These are phyloP conservation scores for Baronia brevicornis DNA, from an alignment of 2,888 invertebrate species.

Conservation along the genomic window DNA sequence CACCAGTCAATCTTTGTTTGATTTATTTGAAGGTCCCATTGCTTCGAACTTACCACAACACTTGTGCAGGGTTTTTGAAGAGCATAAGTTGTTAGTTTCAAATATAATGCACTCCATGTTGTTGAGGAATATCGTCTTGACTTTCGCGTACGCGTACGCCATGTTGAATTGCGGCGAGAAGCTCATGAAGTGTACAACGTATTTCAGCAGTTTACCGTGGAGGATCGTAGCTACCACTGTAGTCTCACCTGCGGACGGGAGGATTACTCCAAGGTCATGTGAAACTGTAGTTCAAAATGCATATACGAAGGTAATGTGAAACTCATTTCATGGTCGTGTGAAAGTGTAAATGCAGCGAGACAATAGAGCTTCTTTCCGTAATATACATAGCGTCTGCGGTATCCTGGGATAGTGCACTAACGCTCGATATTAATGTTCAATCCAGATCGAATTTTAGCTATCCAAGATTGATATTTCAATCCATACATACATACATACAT, in stretches of 20 bases:
- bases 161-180: slow-evolving; percentile 60
- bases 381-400: too few species aligned
- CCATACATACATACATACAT: too few species aligned
- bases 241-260: slow-evolving; percentile 61
- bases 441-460: too few species aligned
- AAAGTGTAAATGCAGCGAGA: too few species aligned
- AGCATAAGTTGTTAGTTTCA: slow-evolving; percentile 36
- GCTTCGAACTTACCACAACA: slow-evolving; percentile 63
- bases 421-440: too few species aligned
- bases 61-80: slow-evolving; percentile 41
- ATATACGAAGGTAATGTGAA: too few species aligned
- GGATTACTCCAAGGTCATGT: not conserved
- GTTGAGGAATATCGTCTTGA: slow-evolving; percentile 49
- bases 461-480: too few species aligned
- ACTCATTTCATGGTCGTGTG: too few species aligned
- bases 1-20: not conserved
- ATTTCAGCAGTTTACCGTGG: slow-evolving; percentile 39
- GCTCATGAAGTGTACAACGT: slow-evolving; percentile 38
- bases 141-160: slow-evolving; percentile 52
- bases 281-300: too few species aligned
- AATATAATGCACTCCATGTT: slow-evolving; percentile 54
- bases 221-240: slow-evolving; percentile 49
- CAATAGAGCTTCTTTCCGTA: too few species aligned
- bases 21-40: slow-evolving; percentile 8
- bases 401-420: too few species aligned